Evolutionary conservation across 1,140 invertebrate species (phyloP), one percentile per base, ranked within the genome.

Genomic region (Drosophila biarmipes): DNA sequence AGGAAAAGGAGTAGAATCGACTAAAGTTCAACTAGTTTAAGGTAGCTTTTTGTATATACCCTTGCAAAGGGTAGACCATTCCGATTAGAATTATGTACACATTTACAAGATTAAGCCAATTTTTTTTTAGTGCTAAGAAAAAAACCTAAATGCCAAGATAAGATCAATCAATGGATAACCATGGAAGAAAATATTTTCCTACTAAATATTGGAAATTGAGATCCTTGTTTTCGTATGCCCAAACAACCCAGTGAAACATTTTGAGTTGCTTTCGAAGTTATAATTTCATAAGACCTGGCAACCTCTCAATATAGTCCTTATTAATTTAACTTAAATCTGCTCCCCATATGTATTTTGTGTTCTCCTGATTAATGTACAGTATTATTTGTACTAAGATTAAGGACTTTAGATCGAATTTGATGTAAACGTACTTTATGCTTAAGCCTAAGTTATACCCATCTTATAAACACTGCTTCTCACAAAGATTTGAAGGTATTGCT

Each of bases 401-500:
- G 42, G 24, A 38, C 15, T 31, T 35, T 48, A 61, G 1, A 48
- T 11, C 15, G 48, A 62, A 29, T 15, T 0, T 12, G 8, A 14
- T 17, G 4, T 17, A 10, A 29, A 12, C 29, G 29, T 63, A 34
- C 19, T 43, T 40, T 75, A 17, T 21, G 21, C 49, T 56, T 78
- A 73, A 6, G 19, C 7, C 34, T 72, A 80, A 17, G 10, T 37
- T 46, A 64, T 38, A 15, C 42, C 35, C 42, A 61, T 46, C 42
- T 46, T 49, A 49, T 8, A 6, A 15, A 55, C 35, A 21, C 24
- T 58, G 35, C 7, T 58, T 57, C 4, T 34, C 11, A 34, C 19
- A 57, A 15, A 31, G n/a, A 64, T 42, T 42, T 57, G 7, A 79
- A 59, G 34, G 38, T 84, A 84, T 85, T 84, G 80, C 80, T 82